Conservation (phyloP, 2,113 vertebrate species). For the Phrynocephalus versicolor region DNA sequence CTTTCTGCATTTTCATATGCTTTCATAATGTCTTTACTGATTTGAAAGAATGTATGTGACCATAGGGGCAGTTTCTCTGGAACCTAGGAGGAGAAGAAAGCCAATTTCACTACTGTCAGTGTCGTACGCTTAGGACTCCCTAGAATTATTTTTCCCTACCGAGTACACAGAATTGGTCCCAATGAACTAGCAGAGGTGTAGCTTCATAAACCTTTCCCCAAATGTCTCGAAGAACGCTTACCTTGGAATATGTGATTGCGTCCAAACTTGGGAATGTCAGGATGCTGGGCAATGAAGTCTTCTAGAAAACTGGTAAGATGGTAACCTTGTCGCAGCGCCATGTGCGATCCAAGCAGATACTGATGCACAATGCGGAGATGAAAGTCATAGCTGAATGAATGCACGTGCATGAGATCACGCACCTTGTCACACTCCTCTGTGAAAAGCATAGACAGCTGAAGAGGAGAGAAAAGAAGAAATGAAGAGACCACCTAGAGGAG, state of each 20-base stretch:
- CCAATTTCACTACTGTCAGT: not conserved
- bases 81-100: not conserved
- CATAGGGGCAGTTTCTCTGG: not conserved
- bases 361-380: constrained; percentile 96
- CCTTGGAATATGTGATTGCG: constrained; percentile 97
- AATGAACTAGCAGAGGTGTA: fast-evolving
- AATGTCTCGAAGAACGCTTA: constrained; percentile 48
- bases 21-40: not conserved
- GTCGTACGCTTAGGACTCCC: not conserved
- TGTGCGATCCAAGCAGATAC: constrained; percentile 90
- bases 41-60: not conserved
- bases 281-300: constrained; percentile 93
- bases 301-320: constrained; percentile 94
- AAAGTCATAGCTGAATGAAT: constrained; percentile 99
- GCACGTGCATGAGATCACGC: constrained; percentile 95
- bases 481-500: not conserved
- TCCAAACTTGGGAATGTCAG: constrained; percentile 95
- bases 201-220: not conserved
- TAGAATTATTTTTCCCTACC: not conserved
- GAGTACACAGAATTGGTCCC: not conserved
- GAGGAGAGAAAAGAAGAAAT: constrained; percentile 20
- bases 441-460: constrained; percentile 97
- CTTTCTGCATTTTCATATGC: too few species aligned
- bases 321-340: constrained; percentile 93
- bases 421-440: constrained; percentile 98